Conservation (phyloP, 2,797 vertebrate genomes). For the Channallabes apus region DNA sequence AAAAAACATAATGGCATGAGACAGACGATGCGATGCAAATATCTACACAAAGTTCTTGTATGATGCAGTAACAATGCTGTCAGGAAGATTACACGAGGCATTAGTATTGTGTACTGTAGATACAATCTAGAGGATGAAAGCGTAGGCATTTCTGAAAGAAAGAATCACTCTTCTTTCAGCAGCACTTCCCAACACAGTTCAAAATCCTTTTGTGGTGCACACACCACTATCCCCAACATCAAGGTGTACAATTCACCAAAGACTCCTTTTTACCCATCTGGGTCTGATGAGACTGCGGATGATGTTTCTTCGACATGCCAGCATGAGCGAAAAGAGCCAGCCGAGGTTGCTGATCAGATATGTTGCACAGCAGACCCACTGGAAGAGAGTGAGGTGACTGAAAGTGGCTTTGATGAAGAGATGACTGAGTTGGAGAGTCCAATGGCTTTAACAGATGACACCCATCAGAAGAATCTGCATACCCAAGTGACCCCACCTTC, state of each 20-base stretch:
- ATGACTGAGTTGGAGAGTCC: slow-evolving; percentile 56
- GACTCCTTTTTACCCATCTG: slow-evolving; percentile 55
- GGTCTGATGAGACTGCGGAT: slow-evolving; percentile 59
- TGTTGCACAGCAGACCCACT: slow-evolving; percentile 39
- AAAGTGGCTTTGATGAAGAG: slow-evolving; percentile 70
- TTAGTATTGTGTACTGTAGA: slow-evolving; percentile 26
- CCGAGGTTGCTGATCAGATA: slow-evolving; percentile 39
- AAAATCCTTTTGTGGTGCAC: slow-evolving; percentile 47
- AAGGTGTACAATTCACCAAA: slow-evolving; percentile 52
- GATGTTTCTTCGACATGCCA: slow-evolving; percentile 57
- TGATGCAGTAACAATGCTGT: not conserved
- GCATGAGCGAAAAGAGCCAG: slow-evolving; percentile 37
- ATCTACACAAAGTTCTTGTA: not conserved
- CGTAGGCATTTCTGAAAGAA: slow-evolving; percentile 51
- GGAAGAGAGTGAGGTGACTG: slow-evolving; percentile 62
- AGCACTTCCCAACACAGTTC: slow-evolving; percentile 50
- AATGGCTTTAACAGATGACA: slow-evolving; percentile 37
- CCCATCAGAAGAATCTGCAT: slow-evolving; percentile 45
- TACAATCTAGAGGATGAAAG: slow-evolving; percentile 47
- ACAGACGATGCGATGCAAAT: not conserved
- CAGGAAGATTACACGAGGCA: not conserved
- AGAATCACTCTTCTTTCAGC: slow-evolving; percentile 58
- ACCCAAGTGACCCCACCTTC: slow-evolving; percentile 64
- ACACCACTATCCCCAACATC: slow-evolving; percentile 54
- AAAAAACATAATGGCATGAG: not conserved